Evolutionary conservation across 2,113 vertebrate species (phyloP), one percentile per base, ranked within the genome.

Genomic region (Todiramphus saurophagus): DNA sequence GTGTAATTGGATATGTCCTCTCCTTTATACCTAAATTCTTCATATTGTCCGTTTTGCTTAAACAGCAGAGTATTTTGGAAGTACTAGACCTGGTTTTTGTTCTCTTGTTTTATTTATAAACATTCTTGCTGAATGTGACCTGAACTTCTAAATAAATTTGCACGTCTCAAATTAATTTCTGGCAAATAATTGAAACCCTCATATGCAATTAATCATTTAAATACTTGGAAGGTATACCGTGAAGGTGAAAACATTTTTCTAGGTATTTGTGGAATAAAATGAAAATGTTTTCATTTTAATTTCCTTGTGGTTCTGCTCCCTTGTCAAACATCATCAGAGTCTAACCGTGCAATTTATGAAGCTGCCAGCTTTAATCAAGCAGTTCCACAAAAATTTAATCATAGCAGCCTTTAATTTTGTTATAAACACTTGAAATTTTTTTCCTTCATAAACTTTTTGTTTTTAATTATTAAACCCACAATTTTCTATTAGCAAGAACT

Each of bases 341-440:
- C 59, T 89, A 72, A 89, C 60, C 72, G 46, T 87, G 84, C 58
- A 53, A 25, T 89, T 78, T 87, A 4, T 64, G 73, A 77, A 67
- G 60, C 91, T 95, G 93, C 87, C 94, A 85, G 66, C 16, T 64
- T 94, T 95, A 81, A 94, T 96, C 84, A 87, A 72, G 81, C 39
- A 48, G 66, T 55, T 89, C 24, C 48, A 56, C 60, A 72, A 84
- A 90, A 87, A 87, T 10, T 8, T 70, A 87, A 73, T 89, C 35
- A 25, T 60, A 68, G 14, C 68, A 39, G 19, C 62, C 69, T 91
- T 91, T 79, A 89, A 84, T 95, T 96, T 76, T 53, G 8, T 46
- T 59, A 39, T 7, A 39, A 59, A 80, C 80, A 87, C 35, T 2
- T 39, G 37, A 72, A 51, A 15, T 2, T 0, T 44, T 48, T 62